Conservation (phyloP, 2,888 invertebrate species). For the Scaptomyza polygonia region DNA sequence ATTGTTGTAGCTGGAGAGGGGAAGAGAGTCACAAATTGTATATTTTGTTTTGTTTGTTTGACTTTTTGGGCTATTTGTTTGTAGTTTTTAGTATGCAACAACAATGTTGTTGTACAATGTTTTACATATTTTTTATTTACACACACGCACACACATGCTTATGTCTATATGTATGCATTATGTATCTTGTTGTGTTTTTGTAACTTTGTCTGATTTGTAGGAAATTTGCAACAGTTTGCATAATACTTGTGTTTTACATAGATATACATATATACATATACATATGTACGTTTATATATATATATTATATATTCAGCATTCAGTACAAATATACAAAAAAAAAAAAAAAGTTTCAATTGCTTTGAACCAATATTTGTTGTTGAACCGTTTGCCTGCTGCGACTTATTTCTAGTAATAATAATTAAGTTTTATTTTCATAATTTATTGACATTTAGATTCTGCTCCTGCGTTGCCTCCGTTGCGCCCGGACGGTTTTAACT, state of each 20-base stretch:
- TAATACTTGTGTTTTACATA: too few species aligned
- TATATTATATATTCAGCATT: constrained; percentile 5
- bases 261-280: too few species aligned
- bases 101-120: constrained; percentile 53
- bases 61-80: constrained; percentile 32
- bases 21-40: constrained; percentile 8
- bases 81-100: constrained; percentile 38
- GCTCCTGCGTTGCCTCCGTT: constrained; percentile 34
- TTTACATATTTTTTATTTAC: constrained; percentile 26
- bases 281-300: too few species aligned
- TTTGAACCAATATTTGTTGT: background rate
- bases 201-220: constrained; percentile 51
- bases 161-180: background rate
- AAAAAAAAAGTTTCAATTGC: too few species aligned
- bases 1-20: constrained; percentile 1
- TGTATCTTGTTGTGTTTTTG: constrained; percentile 12
- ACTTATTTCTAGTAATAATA: constrained; percentile 9
- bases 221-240: constrained; percentile 62
- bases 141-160: constrained; percentile 1
- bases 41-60: background rate
- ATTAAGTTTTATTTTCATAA: constrained; percentile 6
- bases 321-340: constrained; percentile 5
- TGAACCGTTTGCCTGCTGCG: background rate
- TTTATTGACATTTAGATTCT: constrained; percentile 43
- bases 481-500: constrained; percentile 60